phyloP scores from a whole-genome alignment of 2,888 invertebrate genomes.

The Rhagium mordax region DNA sequence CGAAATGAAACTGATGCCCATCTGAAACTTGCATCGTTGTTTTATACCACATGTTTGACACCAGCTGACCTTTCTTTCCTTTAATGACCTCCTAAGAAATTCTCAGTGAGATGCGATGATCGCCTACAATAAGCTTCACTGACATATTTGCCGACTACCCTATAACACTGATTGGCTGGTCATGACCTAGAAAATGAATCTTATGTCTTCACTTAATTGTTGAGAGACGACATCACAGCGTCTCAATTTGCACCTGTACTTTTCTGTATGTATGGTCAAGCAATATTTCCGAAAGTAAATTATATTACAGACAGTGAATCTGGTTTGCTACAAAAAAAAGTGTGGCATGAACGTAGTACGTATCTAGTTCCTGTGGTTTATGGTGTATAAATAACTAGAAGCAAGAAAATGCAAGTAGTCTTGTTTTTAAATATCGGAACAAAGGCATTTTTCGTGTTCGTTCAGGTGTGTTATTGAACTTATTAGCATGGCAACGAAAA shows the following conservation, averaged over 20 bases:
- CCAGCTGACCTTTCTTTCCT: constrained; percentile 66
- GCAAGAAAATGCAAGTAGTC: background rate
- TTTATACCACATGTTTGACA: constrained; percentile 64
- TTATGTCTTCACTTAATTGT: constrained; percentile 53
- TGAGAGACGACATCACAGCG: background rate
- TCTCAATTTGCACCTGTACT: constrained; percentile 40
- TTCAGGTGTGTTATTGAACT: background rate
- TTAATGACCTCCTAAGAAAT: constrained; percentile 64
- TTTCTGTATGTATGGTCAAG: background rate
- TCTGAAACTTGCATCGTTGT: constrained; percentile 60
- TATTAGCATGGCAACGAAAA: background rate
- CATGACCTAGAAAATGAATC: constrained; percentile 64
- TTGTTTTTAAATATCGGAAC: no score
- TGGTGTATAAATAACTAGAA: background rate
- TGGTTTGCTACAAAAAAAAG: constrained; percentile 44
- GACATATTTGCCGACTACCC: constrained; percentile 68
- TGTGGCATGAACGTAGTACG: constrained; percentile 28
- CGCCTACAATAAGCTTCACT: constrained; percentile 59
- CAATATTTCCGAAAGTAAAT: constrained; percentile 22
- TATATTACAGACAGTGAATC: constrained; percentile 55
- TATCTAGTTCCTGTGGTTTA: background rate
- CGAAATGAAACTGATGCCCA: constrained; percentile 64
- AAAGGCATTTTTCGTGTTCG: background rate
- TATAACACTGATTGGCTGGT: constrained; percentile 64
- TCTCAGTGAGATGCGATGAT: constrained; percentile 52